phyloP scores from a whole-genome alignment of 1,140 invertebrate genomes.

The Microvelia longipes region DNA sequence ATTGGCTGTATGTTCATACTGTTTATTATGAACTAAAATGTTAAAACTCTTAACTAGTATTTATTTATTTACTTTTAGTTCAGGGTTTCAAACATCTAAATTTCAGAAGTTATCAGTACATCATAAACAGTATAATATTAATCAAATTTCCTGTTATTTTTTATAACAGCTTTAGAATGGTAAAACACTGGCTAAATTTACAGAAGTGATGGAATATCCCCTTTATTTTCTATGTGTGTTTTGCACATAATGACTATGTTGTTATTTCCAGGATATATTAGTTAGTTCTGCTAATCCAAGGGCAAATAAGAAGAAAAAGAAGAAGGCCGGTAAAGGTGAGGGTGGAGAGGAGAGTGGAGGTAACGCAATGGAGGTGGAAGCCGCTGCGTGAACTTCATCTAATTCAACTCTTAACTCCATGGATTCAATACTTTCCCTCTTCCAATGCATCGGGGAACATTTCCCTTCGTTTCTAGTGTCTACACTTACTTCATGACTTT shows the following conservation, averaged over 20 bases:
- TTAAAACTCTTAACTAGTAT: too few species aligned
- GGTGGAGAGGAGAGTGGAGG: slow-evolving; percentile 10
- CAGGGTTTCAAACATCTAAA: too few species aligned
- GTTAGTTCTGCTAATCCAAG: slow-evolving; percentile 55
- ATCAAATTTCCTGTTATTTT: slow-evolving; percentile 16
- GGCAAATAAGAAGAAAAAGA: slow-evolving; percentile 80
- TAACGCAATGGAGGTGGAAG: slow-evolving; percentile 14
- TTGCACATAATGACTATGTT: slow-evolving; percentile 1
- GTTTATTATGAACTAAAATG: too few species aligned
- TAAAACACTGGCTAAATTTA: too few species aligned
- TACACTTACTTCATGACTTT: neutral
- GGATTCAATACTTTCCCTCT: neutral
- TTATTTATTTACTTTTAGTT: too few species aligned
- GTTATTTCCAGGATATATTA: slow-evolving; percentile 45
- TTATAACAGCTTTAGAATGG: slow-evolving; percentile 28
- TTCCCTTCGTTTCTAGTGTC: neutral
- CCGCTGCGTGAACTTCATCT: slow-evolving; percentile 5
- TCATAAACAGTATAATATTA: too few species aligned
- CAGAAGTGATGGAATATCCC: too few species aligned
- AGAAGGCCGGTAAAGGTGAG: slow-evolving; percentile 42
- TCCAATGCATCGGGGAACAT: neutral
- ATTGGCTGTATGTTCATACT: too few species aligned
- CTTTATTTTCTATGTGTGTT: too few species aligned
- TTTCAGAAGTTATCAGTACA: too few species aligned
- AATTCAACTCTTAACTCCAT: neutral